Evolutionary conservation across 92 coral and sea anemone genomes (phyloP), one percentile per base, ranked within the genome.

Genomic region (Epizoanthus fatuus): DNA sequence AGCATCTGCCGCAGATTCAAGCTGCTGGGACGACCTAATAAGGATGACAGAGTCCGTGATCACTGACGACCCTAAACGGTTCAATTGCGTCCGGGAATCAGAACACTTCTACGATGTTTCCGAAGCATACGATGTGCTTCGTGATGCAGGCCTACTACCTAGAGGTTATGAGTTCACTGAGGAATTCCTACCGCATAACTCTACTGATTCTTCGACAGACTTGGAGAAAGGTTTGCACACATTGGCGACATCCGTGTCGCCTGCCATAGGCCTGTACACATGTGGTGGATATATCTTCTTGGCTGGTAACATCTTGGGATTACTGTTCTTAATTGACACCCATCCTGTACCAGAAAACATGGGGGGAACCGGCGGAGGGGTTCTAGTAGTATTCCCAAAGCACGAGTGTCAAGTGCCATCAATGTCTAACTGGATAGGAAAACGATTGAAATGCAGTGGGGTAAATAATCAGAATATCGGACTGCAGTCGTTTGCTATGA

Each of bases 311-410:
- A 63, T 63, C 37, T 6, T 25, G 39, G 68, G 68, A 63, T 20
- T 42, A 9, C 68, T 63, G 37, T 72, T 72, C 79, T 7, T 72
- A 3, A 53, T 72, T 52, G 79, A 72, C 45, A 72, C 79, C 39
- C 79, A 72, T 53, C 62, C 63, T 5, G 79, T 53, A 42, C 17
- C 63, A 7, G 32, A 69, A 68, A 86, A 22, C 19, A 29, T 75
- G 49, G 84, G 90, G 55, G 85, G 81, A 40, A 51, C 90, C 14
- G 66, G 67, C 37, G 85, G 62, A 77, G 74, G 85, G 3, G 79
- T 16, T 72, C 63, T 72, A 7, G 79, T 72, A 19, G 63, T 72
- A 52, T 52, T 72, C 15, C 77, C 59, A 51, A 10, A 72, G 14
- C 77, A 72, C 3, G 17, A 4, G 40, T 6, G 51, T 14, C 77